Conservation (phyloP, 1,140 invertebrate genomes). For the Venustaconcha ellipsiformis region DNA sequence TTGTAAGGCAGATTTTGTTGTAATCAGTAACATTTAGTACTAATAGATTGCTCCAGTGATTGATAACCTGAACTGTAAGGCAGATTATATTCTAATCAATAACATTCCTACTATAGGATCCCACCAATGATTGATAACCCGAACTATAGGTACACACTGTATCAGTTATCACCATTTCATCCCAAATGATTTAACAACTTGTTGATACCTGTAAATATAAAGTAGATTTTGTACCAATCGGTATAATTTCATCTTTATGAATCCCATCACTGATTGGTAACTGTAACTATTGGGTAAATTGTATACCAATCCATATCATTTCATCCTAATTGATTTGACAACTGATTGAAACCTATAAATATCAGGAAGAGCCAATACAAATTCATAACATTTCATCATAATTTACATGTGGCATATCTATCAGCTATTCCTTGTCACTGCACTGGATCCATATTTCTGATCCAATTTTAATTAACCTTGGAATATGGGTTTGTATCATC, state of each 20-base stretch:
- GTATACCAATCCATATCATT: too few species aligned
- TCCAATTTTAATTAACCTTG: too few species aligned
- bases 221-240: conserved; percentile 21
- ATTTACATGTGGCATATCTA: conserved; percentile 65
- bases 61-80: conserved; percentile 92
- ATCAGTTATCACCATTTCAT: too few species aligned
- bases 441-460: too few species aligned
- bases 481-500: too few species aligned
- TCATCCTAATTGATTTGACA: conserved; percentile 84
- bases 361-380: conserved; percentile 72
- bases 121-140: conserved; percentile 94
- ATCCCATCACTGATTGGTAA: conserved; percentile 91
- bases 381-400: conserved; percentile 50
- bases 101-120: conserved; percentile 77
- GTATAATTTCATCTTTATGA: conserved; percentile 74
- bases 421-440: too few species aligned
- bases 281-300: conserved; percentile 78
- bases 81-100: conserved; percentile 27
- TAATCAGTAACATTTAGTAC: conserved; percentile 39
- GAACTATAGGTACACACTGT: conserved; percentile 77
- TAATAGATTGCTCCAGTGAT: conserved; percentile 91
- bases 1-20: conserved; percentile 72
- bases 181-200: too few species aligned
- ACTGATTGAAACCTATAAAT: conserved; percentile 94
- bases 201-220: too few species aligned